Conservation (phyloP, 2,113 vertebrate species). For the Tetrao urogallus region DNA sequence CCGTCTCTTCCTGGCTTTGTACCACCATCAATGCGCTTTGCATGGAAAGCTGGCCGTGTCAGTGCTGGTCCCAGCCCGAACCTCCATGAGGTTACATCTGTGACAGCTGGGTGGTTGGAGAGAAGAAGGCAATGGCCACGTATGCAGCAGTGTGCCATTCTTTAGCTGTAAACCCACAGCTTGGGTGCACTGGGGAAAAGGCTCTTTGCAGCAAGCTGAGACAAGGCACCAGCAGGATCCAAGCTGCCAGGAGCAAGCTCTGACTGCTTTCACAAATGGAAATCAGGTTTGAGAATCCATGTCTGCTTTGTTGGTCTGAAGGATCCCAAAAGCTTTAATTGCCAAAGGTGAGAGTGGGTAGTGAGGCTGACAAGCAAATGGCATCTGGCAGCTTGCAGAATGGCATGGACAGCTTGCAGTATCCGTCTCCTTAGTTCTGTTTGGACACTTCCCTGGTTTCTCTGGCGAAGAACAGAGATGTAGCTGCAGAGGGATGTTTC, state of each 20-base stretch:
- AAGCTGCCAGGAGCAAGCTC: not conserved
- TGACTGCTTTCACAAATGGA: not conserved
- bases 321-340: not conserved
- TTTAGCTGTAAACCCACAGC: no score
- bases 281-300: not conserved
- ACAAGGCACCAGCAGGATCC: not conserved
- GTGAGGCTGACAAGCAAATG: not conserved
- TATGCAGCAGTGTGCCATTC: no score
- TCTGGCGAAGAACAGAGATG: not conserved
- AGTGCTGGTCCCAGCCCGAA: not conserved
- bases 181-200: no score
- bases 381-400: not conserved
- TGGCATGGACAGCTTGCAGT: not conserved
- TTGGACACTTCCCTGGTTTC: rapidly evolving
- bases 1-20: not conserved
- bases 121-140: no score
- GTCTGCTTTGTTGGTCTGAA: not conserved
- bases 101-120: no score
- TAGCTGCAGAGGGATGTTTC: not conserved
- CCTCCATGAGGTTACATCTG: no score
- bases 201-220: no score
- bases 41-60: no score
- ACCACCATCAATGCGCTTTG: no score
- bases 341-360: not conserved
- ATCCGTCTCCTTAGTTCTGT: not conserved